phyloP scores from a whole-genome alignment of 2,888 invertebrate species.

The Temnothorax rugatulus region DNA sequence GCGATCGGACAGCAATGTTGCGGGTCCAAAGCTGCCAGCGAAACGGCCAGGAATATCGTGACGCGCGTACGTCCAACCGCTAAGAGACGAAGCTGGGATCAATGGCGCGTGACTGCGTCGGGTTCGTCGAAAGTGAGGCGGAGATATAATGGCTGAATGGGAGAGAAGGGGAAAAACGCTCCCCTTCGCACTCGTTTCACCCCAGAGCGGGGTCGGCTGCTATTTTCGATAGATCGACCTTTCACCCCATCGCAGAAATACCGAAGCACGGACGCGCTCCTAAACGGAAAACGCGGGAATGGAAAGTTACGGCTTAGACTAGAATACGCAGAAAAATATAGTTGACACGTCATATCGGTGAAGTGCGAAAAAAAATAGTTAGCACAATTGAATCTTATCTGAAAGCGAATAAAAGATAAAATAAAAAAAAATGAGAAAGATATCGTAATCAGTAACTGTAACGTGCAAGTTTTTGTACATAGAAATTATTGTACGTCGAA shows the following conservation, averaged over 20 bases:
- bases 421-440: constrained; percentile 7
- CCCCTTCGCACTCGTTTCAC: constrained; percentile 56
- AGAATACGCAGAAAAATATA: not conserved
- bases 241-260: constrained; percentile 65
- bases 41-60: constrained; percentile 43
- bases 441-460: not conserved
- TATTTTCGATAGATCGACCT: constrained; percentile 70
- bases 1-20: constrained; percentile 39
- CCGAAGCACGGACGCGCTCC: constrained; percentile 20
- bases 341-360: not conserved
- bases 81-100: constrained; percentile 51
- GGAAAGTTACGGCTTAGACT: not conserved
- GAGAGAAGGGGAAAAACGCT: constrained; percentile 49
- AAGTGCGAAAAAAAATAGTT: not conserved
- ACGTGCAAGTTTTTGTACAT: not conserved
- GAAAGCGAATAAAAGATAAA: constrained; percentile 8
- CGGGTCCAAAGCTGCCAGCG: constrained; percentile 27
- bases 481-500: constrained; percentile 16
- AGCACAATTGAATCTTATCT: not conserved
- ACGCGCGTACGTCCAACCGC: constrained; percentile 39
- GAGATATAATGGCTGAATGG: constrained; percentile 65
- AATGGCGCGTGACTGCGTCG: constrained; percentile 70
- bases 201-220: constrained; percentile 37
- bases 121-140: constrained; percentile 71
- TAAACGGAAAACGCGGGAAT: not conserved